Evolutionary conservation across 2,113 vertebrate species (phyloP).

Genomic region (Oceanites oceanicus): DNA sequence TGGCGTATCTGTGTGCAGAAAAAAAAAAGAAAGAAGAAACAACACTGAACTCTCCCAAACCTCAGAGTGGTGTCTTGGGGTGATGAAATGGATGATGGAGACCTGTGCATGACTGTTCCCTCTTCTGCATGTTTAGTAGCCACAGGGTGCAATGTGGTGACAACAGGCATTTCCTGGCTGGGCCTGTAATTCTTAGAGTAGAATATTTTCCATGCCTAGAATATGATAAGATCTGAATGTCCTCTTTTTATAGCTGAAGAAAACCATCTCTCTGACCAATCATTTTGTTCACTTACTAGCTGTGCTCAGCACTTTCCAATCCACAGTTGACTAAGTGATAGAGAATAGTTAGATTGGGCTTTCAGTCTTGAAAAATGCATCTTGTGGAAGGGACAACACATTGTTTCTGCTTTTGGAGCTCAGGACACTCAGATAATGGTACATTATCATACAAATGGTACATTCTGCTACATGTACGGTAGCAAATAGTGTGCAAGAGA

Average conservation of each 20-base stretch:
- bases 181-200: not conserved
- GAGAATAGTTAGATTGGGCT: not conserved
- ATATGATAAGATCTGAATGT: not conserved
- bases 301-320: not conserved
- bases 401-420: not conserved
- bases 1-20: not conserved
- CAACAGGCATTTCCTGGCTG: slow-evolving; percentile 18
- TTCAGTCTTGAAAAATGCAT: not conserved
- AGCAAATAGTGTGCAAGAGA: not conserved
- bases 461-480: not conserved
- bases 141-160: not conserved
- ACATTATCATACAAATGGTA: no score
- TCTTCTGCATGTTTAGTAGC: not conserved
- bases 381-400: not conserved
- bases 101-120: not conserved
- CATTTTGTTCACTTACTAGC: not conserved
- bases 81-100: not conserved
- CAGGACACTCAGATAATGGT: not conserved
- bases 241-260: not conserved
- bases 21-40: not conserved
- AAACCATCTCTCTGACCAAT: not conserved
- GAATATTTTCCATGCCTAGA: slow-evolving; percentile 2
- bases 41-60: not conserved
- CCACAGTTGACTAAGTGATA: not conserved
- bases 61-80: not conserved